A percentile compares a stretch with the other conserved stretches of the same genome.
These are phyloP conservation scores for Bilobella aurantiaca DNA, from an alignment of 1,140 invertebrate genomes.

Conservation along the genomic window DNA sequence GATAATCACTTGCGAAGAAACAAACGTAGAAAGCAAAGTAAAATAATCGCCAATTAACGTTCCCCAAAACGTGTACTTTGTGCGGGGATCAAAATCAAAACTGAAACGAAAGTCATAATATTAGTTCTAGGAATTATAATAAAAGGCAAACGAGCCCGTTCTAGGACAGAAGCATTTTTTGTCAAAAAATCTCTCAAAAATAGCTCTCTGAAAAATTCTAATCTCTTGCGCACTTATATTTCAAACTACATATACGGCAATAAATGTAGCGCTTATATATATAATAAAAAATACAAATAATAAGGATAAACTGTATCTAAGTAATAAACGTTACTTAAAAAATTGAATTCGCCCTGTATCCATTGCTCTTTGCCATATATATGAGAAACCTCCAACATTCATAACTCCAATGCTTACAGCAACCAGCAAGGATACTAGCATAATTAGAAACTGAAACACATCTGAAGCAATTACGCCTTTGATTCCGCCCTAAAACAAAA, in stretches of 20 bases:
- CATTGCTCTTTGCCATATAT: constrained; percentile 38
- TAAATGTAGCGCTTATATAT: too few relatives aligned
- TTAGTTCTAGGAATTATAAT: too few relatives aligned
- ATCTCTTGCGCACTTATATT: too few relatives aligned
- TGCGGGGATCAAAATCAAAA: constrained; percentile 16
- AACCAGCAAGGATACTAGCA: constrained; percentile 44
- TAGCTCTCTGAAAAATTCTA: too few relatives aligned
- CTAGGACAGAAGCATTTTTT: too few relatives aligned
- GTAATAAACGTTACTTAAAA: constrained; percentile 39
- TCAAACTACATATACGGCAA: too few relatives aligned
- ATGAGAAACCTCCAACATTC: constrained; percentile 41
- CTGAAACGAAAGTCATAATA: background rate
- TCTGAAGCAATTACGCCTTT: constrained; percentile 70
- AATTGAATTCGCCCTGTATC: constrained; percentile 30
- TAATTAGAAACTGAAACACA: constrained; percentile 54
- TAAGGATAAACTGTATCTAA: too few relatives aligned
- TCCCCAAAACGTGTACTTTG: constrained; percentile 13
- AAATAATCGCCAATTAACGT: constrained; percentile 14
- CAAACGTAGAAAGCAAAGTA: constrained; percentile 14
- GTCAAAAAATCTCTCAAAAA: too few relatives aligned
- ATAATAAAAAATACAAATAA: too few relatives aligned
- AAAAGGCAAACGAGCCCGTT: too few relatives aligned
- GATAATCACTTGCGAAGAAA: constrained; percentile 19
- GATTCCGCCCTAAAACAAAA: constrained; percentile 5
- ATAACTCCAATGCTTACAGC: constrained; percentile 42